These are phyloP conservation scores for Onychomys arenicola DNA, from an alignment of 2,797 vertebrate species.

Conservation along the genomic window DNA sequence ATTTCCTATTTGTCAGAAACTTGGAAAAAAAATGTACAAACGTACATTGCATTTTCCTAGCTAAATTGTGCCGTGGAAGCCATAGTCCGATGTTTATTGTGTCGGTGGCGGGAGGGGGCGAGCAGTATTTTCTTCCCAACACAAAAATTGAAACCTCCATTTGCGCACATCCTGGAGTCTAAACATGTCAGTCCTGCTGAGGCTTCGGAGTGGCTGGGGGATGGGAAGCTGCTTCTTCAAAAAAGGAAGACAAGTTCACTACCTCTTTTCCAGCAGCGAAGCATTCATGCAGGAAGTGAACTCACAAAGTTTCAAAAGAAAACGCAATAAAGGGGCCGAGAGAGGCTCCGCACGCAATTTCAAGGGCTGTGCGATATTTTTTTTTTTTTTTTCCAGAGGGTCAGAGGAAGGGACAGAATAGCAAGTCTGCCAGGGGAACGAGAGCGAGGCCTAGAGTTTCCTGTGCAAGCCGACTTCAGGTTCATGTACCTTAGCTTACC, in stretches of 20 bases:
- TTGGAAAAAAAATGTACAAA: background rate
- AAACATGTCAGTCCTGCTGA: background rate
- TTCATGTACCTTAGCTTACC: background rate
- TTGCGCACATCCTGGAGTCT: too few species aligned
- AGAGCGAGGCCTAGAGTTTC: background rate
- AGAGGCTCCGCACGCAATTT: background rate
- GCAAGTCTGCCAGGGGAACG: background rate
- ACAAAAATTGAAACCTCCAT: constrained; percentile 23
- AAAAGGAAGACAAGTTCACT: constrained; percentile 46
- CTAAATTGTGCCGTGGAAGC: constrained; percentile 21
- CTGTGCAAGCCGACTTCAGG: background rate
- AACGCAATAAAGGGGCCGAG: constrained; percentile 64
- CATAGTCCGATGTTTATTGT: background rate
- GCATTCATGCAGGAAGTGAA: constrained; percentile 69
- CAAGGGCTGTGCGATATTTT: constrained; percentile 66
- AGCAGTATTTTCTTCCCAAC: constrained; percentile 9
- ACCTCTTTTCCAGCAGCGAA: constrained; percentile 48
- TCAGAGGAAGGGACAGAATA: background rate
- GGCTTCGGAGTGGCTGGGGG: background rate
- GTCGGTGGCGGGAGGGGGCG: background rate
- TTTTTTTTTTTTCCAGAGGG: constrained; percentile 60
- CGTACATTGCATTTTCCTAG: background rate
- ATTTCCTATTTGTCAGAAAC: constrained; percentile 23
- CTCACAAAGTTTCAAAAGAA: constrained; percentile 72
- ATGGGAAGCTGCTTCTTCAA: background rate